phyloP scores from a whole-genome alignment of 2,797 vertebrate genomes.

The Crotalus adamanteus region DNA sequence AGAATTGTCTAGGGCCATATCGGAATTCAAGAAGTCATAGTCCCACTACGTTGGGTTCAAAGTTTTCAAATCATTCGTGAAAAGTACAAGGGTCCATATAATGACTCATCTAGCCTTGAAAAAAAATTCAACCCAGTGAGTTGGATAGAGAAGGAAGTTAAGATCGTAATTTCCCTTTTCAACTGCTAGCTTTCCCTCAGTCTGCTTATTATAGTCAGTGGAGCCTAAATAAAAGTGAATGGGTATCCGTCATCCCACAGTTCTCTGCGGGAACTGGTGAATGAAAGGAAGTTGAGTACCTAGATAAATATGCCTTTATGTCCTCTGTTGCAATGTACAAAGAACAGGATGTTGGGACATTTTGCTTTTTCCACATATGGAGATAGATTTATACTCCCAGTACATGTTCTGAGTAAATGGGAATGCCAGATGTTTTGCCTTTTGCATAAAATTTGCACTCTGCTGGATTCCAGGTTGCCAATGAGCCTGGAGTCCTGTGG shows the following conservation, averaged over 20 bases:
- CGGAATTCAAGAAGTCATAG: not conserved
- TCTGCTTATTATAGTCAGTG: constrained; percentile 17
- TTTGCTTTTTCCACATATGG: constrained; percentile 20
- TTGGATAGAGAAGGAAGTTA: not conserved
- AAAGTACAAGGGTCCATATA: rapidly evolving
- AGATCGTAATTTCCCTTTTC: not conserved
- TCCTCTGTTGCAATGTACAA: constrained; percentile 11
- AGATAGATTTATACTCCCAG: constrained; percentile 40
- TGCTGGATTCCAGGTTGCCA: constrained; percentile 50
- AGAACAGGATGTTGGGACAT: constrained; percentile 21
- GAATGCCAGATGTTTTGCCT: constrained; percentile 62
- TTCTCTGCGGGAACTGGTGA: not conserved
- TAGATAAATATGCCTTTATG: not conserved
- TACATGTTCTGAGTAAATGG: constrained; percentile 45
- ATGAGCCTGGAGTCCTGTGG: constrained; percentile 56
- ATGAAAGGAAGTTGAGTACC: not conserved
- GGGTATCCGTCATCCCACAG: not conserved
- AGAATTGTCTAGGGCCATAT: not conserved
- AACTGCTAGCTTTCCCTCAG: not conserved
- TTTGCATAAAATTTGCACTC: constrained; percentile 49
- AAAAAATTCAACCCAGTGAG: not conserved
- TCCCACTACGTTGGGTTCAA: not conserved
- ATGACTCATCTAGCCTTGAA: not conserved
- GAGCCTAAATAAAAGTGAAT: constrained; percentile 5
- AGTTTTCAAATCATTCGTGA: not conserved